Percentiles rank a stretch among this genome's conserved stretches.
Conservation (phyloP, 2,888 invertebrate species). For the Priocnemis perturbator region DNA sequence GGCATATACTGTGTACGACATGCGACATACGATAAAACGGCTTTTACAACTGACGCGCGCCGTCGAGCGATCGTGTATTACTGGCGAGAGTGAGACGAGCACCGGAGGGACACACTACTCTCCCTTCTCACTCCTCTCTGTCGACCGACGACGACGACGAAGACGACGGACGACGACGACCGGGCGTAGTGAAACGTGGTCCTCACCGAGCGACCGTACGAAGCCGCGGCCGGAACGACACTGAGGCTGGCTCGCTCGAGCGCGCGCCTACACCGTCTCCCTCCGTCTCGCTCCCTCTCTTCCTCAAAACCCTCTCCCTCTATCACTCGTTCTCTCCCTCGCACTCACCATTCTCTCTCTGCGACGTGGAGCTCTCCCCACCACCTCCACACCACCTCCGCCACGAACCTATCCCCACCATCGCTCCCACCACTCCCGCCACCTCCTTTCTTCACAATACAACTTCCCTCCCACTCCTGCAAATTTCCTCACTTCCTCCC, state of each 20-base stretch:
- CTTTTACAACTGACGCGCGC: too few species aligned
- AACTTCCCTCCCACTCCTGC: constrained; percentile 27
- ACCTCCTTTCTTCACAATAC: constrained; percentile 24
- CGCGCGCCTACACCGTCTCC: constrained; percentile 66
- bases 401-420: constrained; percentile 36
- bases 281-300: constrained; percentile 52
- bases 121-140: background rate
- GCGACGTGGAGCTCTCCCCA: constrained; percentile 57
- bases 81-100: too few species aligned
- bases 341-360: constrained; percentile 30
- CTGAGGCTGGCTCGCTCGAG: constrained; percentile 65
- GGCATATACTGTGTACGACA: too few species aligned
- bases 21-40: background rate
- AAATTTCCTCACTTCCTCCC: constrained; percentile 22
- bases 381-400: constrained; percentile 26
- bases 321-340: too few species aligned
- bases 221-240: constrained; percentile 70
- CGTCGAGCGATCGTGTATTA: too few species aligned
- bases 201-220: constrained; percentile 54
- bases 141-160: constrained; percentile 18
- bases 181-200: constrained; percentile 9
- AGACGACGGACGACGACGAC: constrained; percentile 17
- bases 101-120: background rate
- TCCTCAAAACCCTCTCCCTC: too few species aligned
- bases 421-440: constrained; percentile 22